These are phyloP conservation scores for Erebia epiphron DNA, from an alignment of 2,888 invertebrate genomes.

Conservation along the genomic window DNA sequence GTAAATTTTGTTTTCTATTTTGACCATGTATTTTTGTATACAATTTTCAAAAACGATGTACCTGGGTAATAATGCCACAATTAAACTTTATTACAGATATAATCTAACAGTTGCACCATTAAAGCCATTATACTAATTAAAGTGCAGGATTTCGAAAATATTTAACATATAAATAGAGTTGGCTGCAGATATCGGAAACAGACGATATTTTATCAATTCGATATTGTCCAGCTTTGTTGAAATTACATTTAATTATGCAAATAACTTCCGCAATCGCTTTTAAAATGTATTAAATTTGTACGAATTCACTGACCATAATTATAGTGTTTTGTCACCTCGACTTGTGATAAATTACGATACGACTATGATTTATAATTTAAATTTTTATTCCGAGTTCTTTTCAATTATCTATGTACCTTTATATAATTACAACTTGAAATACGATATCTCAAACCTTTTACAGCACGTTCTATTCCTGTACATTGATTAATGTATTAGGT, in stretches of 20 bases:
- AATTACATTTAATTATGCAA: conserved; percentile 33
- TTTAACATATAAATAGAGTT: conserved; percentile 14
- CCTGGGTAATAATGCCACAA: neutral
- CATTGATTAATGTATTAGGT: no score
- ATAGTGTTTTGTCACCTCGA: conserved; percentile 2
- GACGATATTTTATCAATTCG: conserved; percentile 24
- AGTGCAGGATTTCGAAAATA: conserved; percentile 7
- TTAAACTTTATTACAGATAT: neutral
- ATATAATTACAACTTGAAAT: no score
- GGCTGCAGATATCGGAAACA: conserved; percentile 14
- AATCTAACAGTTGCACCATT: neutral
- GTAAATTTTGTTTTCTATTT: neutral
- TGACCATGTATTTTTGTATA: neutral
- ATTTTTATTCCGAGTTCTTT: neutral
- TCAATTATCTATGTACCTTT: no score
- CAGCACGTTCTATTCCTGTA: no score
- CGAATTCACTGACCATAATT: conserved; percentile 13
- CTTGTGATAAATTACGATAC: neutral
- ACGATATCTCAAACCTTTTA: no score
- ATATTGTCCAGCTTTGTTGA: conserved; percentile 23
- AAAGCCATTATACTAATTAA: conserved; percentile 12
- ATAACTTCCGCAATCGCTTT: conserved; percentile 24
- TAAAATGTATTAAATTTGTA: conserved; percentile 10
- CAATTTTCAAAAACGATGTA: neutral
- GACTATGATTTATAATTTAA: neutral